Evolutionary conservation across 2,797 vertebrate genomes (phyloP).

Genomic region (Sebastes kiyomatsui): DNA sequence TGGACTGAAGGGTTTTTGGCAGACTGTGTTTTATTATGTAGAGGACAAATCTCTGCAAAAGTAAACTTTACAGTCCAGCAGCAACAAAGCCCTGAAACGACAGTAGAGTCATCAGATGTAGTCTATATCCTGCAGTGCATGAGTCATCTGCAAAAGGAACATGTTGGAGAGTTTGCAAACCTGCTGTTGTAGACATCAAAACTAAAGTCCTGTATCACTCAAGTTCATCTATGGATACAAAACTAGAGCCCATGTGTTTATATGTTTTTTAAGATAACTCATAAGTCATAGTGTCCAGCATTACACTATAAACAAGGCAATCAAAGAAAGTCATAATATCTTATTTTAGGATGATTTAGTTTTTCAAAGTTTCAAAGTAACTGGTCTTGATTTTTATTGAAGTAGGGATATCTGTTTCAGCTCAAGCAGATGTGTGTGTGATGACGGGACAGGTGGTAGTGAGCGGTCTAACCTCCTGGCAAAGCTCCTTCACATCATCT

Average conservation of each 20-base stretch:
- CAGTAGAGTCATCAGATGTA: neutral
- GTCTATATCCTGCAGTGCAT: neutral
- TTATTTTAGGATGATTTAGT: neutral
- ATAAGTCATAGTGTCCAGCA: neutral
- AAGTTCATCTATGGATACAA: neutral
- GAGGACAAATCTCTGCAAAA: constrained; percentile 32
- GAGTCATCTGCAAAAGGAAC: constrained; percentile 13
- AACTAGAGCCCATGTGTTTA: neutral
- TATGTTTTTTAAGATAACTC: neutral
- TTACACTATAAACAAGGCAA: neutral
- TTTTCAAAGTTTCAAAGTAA: neutral
- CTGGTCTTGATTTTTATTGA: neutral
- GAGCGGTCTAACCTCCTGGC: too few relatives aligned
- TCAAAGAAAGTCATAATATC: neutral
- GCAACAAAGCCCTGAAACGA: neutral
- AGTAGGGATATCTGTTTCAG: neutral
- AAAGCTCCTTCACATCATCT: too few relatives aligned
- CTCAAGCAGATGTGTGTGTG: too few relatives aligned
- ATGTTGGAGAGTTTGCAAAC: neutral
- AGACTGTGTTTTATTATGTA: neutral
- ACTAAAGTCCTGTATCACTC: too few relatives aligned
- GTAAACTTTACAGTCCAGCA: constrained; percentile 8
- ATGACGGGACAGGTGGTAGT: too few relatives aligned
- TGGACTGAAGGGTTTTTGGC: constrained; percentile 6
- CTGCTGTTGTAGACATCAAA: neutral